Conservation (phyloP, 2,113 vertebrate species). For the Albula goreensis region DNA sequence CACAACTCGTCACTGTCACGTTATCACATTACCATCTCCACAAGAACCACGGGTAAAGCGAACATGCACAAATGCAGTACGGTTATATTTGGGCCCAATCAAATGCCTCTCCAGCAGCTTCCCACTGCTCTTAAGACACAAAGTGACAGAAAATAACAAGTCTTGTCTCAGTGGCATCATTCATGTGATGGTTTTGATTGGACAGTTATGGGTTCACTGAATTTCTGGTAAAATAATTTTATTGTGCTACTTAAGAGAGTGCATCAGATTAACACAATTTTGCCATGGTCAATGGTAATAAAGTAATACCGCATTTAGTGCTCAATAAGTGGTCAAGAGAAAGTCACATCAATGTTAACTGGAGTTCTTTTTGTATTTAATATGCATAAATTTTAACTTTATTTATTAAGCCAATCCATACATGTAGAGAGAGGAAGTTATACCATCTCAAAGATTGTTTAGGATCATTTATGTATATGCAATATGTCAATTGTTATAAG, state of each 20-base stretch:
- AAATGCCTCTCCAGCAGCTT: not conserved
- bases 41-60: not conserved
- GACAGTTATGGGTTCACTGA: not conserved
- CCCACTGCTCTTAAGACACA: not conserved
- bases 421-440: no score
- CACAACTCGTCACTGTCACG: no score
- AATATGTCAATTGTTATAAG: no score
- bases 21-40: not conserved
- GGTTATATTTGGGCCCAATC: not conserved
- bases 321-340: no score
- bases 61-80: not conserved
- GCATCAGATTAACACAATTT: not conserved
- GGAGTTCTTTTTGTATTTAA: not conserved
- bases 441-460: no score
- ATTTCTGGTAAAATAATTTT: not conserved
- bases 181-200: not conserved
- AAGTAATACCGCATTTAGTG: no score
- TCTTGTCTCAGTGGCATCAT: not conserved
- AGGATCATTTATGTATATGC: no score
- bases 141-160: not conserved
- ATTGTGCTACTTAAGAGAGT: not conserved
- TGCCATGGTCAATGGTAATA: not conserved
- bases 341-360: not conserved
- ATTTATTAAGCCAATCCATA: not conserved
- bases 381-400: not conserved